Evolutionary conservation across 2,888 invertebrate species (phyloP).

Genomic region (Caenorhabditis imperialis): DNA sequence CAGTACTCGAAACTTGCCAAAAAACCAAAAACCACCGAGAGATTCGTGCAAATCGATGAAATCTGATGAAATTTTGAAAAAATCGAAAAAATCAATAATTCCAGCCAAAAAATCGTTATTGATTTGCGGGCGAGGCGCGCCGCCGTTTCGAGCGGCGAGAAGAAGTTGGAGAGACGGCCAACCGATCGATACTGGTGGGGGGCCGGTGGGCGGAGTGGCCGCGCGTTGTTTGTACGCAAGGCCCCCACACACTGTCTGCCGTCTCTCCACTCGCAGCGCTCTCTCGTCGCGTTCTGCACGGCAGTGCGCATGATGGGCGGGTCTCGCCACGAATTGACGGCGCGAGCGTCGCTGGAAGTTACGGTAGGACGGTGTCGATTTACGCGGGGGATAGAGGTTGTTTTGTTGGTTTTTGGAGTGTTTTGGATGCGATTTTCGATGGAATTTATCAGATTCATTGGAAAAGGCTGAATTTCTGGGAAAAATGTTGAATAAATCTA

Average conservation of each 20-base stretch:
- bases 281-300: conserved; percentile 6
- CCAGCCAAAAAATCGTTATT: conserved; percentile 4
- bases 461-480: too few relatives aligned
- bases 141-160: background rate
- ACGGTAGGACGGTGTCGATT: conserved; percentile 24
- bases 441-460: too few relatives aligned
- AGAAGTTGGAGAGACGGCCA: too few relatives aligned
- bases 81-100: conserved; percentile 1
- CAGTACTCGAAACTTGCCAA: too few relatives aligned
- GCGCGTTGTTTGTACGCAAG: conserved; percentile 47
- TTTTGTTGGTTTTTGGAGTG: background rate
- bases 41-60: background rate
- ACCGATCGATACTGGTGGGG: conserved; percentile 41
- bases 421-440: too few relatives aligned
- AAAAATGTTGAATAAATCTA: too few relatives aligned
- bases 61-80: background rate
- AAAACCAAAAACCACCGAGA: background rate
- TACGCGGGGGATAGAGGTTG: conserved; percentile 13
- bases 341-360: background rate
- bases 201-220: conserved; percentile 28
- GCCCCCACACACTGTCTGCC: conserved; percentile 4
- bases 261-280: background rate
- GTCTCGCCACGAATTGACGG: conserved; percentile 35
- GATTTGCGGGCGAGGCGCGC: conserved; percentile 9
- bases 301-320: conserved; percentile 29